Evolutionary conservation across 2,888 invertebrate genomes (phyloP).

Genomic region (Noctua fimbriata): DNA sequence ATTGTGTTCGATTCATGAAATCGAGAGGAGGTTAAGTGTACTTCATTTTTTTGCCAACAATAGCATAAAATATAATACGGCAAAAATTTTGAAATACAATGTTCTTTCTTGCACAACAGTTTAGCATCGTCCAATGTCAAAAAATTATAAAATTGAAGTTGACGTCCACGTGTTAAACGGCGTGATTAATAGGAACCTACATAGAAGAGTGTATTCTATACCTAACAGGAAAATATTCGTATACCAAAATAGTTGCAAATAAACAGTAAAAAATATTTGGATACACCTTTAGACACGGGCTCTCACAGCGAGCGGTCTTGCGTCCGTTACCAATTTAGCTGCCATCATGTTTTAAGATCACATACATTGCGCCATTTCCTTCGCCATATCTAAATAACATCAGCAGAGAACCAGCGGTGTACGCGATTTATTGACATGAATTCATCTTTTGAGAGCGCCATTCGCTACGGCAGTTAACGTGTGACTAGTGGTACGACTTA

Average conservation of each 20-base stretch:
- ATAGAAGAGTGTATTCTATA: neutral
- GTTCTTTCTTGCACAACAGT: neutral
- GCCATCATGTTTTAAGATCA: slow-evolving; percentile 29
- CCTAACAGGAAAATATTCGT: slow-evolving; percentile 51
- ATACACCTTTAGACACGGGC: slow-evolving; percentile 48
- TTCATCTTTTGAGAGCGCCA: slow-evolving; percentile 48
- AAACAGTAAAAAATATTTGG: slow-evolving; percentile 52
- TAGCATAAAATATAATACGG: slow-evolving; percentile 2
- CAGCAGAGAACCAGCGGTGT: slow-evolving; percentile 34
- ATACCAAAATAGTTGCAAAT: slow-evolving; percentile 44
- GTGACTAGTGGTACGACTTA: slow-evolving; percentile 41
- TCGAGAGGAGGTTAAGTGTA: neutral
- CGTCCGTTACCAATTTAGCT: slow-evolving; percentile 37
- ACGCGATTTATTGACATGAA: slow-evolving; percentile 30
- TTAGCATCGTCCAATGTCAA: neutral
- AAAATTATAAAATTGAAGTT: neutral
- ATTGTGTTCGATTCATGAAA: slow-evolving; percentile 1
- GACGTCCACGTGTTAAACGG: neutral
- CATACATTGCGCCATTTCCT: slow-evolving; percentile 41
- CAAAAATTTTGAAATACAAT: neutral
- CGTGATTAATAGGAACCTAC: neutral
- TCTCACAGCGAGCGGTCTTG: slow-evolving; percentile 51
- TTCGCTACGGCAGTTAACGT: slow-evolving; percentile 52
- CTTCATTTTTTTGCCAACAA: neutral
- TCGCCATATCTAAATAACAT: slow-evolving; percentile 26